A percentile compares a stretch with the other conserved stretches of the same genome.
These are phyloP conservation scores for Rhinichthys osculus DNA, from an alignment of 2,797 vertebrate genomes.

Conservation along the genomic window DNA sequence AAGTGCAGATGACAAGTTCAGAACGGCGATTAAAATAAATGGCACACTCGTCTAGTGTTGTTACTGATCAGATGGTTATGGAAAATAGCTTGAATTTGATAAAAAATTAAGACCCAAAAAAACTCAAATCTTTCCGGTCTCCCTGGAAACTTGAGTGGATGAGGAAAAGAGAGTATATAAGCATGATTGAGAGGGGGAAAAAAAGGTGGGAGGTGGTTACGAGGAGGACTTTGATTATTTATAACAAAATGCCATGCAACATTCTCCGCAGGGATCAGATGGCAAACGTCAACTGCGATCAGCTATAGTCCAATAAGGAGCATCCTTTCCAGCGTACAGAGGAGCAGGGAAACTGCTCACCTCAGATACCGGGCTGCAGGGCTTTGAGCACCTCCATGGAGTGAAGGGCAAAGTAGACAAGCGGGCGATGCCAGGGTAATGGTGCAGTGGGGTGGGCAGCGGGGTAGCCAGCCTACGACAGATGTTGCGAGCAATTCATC, in stretches of 20 bases:
- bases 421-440: slow-evolving; percentile 78
- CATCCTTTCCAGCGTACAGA: slow-evolving; percentile 64
- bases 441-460: slow-evolving; percentile 67
- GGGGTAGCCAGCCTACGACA: slow-evolving; percentile 76
- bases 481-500: slow-evolving; percentile 85
- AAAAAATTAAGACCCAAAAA: slow-evolving; percentile 14
- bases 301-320: slow-evolving; percentile 78
- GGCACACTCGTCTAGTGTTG: slow-evolving; percentile 42
- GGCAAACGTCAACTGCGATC: slow-evolving; percentile 73
- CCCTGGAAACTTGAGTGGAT: slow-evolving; percentile 47
- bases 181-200: slow-evolving; percentile 53
- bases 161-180: slow-evolving; percentile 55
- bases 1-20: slow-evolving; percentile 33
- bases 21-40: slow-evolving; percentile 38
- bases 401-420: slow-evolving; percentile 67
- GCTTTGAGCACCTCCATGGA: slow-evolving; percentile 70
- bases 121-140: slow-evolving; percentile 16
- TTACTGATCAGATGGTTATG: slow-evolving; percentile 31
- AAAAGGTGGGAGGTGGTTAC: slow-evolving; percentile 64
- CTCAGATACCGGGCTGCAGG: slow-evolving; percentile 68
- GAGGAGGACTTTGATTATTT: slow-evolving; percentile 73
- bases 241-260: slow-evolving; percentile 73
- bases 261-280: slow-evolving; percentile 67
- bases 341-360: slow-evolving; percentile 56
- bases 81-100: not conserved